These are phyloP conservation scores for Thalpophila matura DNA, from an alignment of 2,888 invertebrate genomes.

Conservation along the genomic window DNA sequence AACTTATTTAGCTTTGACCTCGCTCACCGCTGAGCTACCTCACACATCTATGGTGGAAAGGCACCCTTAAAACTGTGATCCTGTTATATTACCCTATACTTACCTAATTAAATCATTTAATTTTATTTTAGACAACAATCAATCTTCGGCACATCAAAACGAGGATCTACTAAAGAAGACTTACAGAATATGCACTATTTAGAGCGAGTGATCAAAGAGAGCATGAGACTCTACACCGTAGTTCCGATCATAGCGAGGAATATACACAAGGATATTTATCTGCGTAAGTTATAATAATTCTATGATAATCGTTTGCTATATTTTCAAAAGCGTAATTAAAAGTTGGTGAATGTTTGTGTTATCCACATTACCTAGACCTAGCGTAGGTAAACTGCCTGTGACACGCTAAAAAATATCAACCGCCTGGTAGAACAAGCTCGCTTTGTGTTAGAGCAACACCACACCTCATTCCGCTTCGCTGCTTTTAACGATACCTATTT, in stretches of 20 bases:
- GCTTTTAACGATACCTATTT: background rate
- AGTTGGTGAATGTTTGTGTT: too few relatives aligned
- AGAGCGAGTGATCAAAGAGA: slow-evolving; percentile 91
- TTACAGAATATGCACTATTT: slow-evolving; percentile 89
- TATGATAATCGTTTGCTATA: too few relatives aligned
- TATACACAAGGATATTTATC: slow-evolving; percentile 84
- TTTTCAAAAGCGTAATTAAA: too few relatives aligned
- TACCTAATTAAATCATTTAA: background rate
- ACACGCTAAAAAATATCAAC: too few relatives aligned
- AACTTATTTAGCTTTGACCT: too few relatives aligned
- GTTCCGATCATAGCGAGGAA: slow-evolving; percentile 89
- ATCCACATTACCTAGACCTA: too few relatives aligned
- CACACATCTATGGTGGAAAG: too few relatives aligned
- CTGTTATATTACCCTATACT: too few relatives aligned
- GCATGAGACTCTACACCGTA: slow-evolving; percentile 90
- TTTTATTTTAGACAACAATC: slow-evolving; percentile 80
- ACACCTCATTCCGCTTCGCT: background rate
- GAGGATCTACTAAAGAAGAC: slow-evolving; percentile 85
- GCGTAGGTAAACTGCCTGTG: too few relatives aligned
- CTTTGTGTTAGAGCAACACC: too few relatives aligned
- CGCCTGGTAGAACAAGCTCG: too few relatives aligned
- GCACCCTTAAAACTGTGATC: background rate
- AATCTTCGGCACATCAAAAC: slow-evolving; percentile 84
- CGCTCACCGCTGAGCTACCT: too few relatives aligned
- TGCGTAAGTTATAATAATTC: slow-evolving; percentile 80